These are phyloP conservation scores for Aeoliscus strigatus DNA, from an alignment of 2,797 vertebrate species.

Conservation along the genomic window DNA sequence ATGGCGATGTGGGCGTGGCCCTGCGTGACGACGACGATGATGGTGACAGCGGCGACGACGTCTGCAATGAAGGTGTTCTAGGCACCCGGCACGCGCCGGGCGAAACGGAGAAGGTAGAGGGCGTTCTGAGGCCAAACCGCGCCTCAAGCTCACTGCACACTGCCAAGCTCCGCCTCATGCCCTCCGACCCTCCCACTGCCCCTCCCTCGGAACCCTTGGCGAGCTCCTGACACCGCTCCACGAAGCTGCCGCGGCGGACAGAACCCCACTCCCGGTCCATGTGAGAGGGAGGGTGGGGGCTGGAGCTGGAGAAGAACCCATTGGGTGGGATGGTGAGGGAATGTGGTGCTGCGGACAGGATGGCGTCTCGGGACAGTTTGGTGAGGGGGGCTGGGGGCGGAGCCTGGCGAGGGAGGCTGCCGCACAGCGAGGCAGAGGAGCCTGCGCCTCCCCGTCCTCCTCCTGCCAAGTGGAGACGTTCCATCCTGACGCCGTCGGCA, in stretches of 20 bases:
- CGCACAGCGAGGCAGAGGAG: conserved; percentile 35
- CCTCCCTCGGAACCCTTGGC: conserved; percentile 71
- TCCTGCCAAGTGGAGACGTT: conserved; percentile 28
- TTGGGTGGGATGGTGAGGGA: conserved; percentile 39
- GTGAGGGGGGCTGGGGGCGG: conserved; percentile 47
- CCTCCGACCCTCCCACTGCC: conserved; percentile 29
- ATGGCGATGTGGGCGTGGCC: conserved; percentile 26
- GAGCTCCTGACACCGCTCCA: conserved; percentile 85
- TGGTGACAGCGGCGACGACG: conserved; percentile 6
- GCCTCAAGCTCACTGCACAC: conserved; percentile 67
- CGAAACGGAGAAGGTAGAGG: conserved; percentile 45
- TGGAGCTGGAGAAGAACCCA: conserved; percentile 8
- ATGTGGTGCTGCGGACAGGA: conserved; percentile 13
- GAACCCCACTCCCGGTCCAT: conserved; percentile 35
- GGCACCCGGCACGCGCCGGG: conserved; percentile 24
- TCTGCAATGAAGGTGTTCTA: conserved; percentile 3
- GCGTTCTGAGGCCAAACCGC: conserved; percentile 52
- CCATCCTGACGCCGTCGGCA: conserved; percentile 47
- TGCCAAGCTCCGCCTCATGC: conserved; percentile 55
- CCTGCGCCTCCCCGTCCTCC: conserved; percentile 24
- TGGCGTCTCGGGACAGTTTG: conserved; percentile 51
- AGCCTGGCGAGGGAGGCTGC: conserved; percentile 58
- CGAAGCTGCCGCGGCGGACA: conserved; percentile 75
- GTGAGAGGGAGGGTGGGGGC: conserved; percentile 29
- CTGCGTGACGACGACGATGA: conserved; percentile 18